Percentiles rank a stretch among this genome's conserved stretches.
These are phyloP conservation scores for Pelodytes ibericus DNA, from an alignment of 2,797 vertebrate species.

Conservation along the genomic window DNA sequence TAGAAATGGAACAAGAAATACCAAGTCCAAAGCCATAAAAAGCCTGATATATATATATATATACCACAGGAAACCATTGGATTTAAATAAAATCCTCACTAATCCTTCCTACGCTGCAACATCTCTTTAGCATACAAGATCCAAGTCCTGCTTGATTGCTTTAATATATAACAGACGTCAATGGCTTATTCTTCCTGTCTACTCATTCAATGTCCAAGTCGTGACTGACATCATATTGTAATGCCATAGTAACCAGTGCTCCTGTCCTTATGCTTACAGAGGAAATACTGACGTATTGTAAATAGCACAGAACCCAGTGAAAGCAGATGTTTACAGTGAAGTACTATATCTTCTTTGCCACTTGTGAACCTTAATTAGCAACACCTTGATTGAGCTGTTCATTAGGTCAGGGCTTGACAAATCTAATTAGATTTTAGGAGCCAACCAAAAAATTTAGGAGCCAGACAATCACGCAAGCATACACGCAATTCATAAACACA, in stretches of 20 bases:
- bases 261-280: background rate
- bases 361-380: background rate
- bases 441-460: no score
- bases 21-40: no score
- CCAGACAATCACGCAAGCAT: no score
- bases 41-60: no score
- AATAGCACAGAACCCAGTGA: background rate
- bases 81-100: background rate
- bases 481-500: no score
- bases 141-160: background rate
- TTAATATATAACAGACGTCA: background rate
- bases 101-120: background rate
- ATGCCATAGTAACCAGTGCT: constrained; percentile 3
- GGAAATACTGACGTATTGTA: background rate
- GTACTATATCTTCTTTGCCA: background rate
- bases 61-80: background rate
- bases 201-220: background rate
- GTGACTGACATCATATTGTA: constrained; percentile 9
- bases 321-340: background rate
- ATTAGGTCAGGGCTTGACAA: no score
- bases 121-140: background rate
- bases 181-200: background rate
- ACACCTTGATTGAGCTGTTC: background rate
- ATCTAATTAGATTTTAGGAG: no score
- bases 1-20: no score